These are phyloP conservation scores for Cremastinae sp. DNA, from an alignment of 2,888 invertebrate species.

Conservation along the genomic window DNA sequence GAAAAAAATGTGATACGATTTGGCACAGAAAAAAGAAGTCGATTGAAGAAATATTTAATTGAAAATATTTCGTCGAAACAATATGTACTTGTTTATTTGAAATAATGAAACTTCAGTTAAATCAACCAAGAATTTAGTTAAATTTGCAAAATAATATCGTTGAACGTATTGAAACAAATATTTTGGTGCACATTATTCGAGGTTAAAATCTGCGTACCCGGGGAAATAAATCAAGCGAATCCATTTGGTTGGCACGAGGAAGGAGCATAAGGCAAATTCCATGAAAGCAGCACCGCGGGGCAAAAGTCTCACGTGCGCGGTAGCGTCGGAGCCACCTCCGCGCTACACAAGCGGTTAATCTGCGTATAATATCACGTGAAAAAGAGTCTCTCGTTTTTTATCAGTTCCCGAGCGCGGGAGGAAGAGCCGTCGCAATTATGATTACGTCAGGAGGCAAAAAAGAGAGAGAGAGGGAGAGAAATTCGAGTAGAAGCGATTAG, in stretches of 20 bases:
- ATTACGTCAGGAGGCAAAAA: constrained; percentile 71
- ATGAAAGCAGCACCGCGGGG: constrained; percentile 20
- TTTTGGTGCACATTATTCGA: too few relatives aligned
- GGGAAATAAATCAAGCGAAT: constrained; percentile 27
- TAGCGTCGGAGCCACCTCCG: too few relatives aligned
- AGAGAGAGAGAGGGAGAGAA: background rate
- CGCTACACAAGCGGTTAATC: background rate
- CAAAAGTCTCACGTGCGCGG: constrained; percentile 11
- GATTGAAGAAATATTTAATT: too few relatives aligned
- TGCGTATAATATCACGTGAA: constrained; percentile 65
- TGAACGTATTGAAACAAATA: too few relatives aligned
- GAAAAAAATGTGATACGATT: too few relatives aligned
- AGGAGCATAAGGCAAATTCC: constrained; percentile 25
- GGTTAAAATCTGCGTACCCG: background rate
- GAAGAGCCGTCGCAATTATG: constrained; percentile 73
- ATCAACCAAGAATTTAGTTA: too few relatives aligned
- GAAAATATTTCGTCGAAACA: too few relatives aligned
- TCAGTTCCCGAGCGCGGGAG: constrained; percentile 55
- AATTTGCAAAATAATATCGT: too few relatives aligned
- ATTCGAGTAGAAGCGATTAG: constrained; percentile 66
- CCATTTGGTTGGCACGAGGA: constrained; percentile 14
- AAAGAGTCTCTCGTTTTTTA: constrained; percentile 76
- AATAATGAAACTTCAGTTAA: too few relatives aligned
- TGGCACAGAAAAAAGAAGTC: too few relatives aligned
- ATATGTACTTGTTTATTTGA: too few relatives aligned